These are phyloP conservation scores for Aphis gossypii DNA, from an alignment of 1,140 invertebrate genomes.

Conservation along the genomic window DNA sequence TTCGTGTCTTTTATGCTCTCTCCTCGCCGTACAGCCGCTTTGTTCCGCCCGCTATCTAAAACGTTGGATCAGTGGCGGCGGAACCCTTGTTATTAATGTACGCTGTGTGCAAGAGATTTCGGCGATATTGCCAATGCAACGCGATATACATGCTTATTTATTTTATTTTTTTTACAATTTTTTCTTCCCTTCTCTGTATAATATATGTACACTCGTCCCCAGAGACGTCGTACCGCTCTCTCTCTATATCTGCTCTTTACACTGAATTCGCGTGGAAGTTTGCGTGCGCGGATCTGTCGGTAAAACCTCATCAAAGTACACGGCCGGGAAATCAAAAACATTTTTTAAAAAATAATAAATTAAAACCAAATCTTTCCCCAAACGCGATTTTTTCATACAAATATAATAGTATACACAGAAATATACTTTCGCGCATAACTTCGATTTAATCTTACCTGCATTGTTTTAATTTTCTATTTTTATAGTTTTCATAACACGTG, in stretches of 20 bases:
- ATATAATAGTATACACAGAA: background rate
- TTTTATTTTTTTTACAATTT: slow-evolving; percentile 1
- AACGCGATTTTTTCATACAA: background rate
- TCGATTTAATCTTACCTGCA: background rate
- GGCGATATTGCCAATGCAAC: slow-evolving; percentile 51
- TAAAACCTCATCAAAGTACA: slow-evolving; percentile 26
- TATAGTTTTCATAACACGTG: background rate
- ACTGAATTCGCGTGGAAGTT: background rate
- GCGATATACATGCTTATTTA: slow-evolving; percentile 25
- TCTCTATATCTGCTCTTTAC: background rate
- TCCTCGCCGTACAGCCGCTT: background rate
- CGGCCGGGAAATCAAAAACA: slow-evolving; percentile 35
- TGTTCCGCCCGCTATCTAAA: slow-evolving; percentile 55
- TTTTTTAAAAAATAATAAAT: background rate
- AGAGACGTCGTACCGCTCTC: background rate
- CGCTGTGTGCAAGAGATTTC: slow-evolving; percentile 15
- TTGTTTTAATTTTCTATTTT: background rate
- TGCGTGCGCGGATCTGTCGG: slow-evolving; percentile 16
- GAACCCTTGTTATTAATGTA: slow-evolving; percentile 55
- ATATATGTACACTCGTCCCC: slow-evolving; percentile 10
- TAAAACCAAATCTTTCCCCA: slow-evolving; percentile 4
- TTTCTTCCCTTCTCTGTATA: background rate
- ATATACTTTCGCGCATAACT: background rate
- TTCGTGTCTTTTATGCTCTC: slow-evolving; percentile 45
- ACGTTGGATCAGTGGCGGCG: slow-evolving; percentile 49